Evolutionary conservation across 2,113 vertebrate species (phyloP).

Genomic region (Heloderma charlesbogerti): DNA sequence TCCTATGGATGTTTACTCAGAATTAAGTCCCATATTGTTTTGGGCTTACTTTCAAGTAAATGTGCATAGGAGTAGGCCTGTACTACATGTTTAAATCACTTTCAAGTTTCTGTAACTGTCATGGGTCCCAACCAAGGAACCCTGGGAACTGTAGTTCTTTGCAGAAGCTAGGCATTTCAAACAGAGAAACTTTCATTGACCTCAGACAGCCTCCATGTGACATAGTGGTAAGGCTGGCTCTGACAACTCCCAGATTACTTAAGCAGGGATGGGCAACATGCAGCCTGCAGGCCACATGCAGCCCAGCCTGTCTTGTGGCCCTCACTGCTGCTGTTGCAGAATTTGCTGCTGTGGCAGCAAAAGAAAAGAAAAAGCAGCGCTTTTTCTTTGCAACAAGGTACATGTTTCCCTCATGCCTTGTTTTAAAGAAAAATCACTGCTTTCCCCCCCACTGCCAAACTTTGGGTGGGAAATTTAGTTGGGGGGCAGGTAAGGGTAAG

Average conservation of each 20-base stretch:
- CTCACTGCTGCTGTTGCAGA: no score
- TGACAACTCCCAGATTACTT: neutral
- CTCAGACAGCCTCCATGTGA: neutral
- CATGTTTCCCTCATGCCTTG: no score
- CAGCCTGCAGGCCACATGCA: no score
- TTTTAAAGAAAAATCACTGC: no score
- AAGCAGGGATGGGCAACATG: neutral
- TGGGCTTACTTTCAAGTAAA: neutral
- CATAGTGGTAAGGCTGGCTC: neutral
- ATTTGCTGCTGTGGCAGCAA: no score
- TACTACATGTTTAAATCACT: neutral
- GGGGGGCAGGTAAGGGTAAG: no score
- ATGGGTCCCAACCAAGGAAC: neutral
- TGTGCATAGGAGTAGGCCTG: neutral
- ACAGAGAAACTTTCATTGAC: neutral
- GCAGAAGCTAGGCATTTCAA: neutral
- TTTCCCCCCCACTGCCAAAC: no score
- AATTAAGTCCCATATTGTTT: neutral
- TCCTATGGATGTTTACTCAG: neutral
- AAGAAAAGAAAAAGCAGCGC: no score
- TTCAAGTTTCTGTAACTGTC: neutral
- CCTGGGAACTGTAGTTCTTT: neutral
- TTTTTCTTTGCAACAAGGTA: no score
- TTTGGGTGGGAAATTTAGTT: no score
- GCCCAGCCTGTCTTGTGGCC: no score